Evolutionary conservation across 2,888 invertebrate genomes (phyloP).

Genomic region (Parnassius apollo): DNA sequence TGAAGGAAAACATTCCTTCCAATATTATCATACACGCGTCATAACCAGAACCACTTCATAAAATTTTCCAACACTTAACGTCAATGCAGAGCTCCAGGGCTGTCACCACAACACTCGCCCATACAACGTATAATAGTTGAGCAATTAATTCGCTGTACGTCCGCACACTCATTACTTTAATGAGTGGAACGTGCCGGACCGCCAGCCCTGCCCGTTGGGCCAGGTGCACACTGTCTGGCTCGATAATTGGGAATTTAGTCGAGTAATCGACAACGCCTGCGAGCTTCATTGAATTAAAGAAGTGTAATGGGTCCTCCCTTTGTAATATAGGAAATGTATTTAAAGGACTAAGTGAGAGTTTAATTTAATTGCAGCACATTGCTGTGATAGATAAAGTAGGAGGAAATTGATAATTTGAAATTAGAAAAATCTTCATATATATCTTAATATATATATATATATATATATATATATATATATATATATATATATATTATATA

Average conservation of each 20-base stretch:
- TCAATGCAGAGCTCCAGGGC: slow-evolving; percentile 20
- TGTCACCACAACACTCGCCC: slow-evolving; percentile 23
- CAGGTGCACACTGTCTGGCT: slow-evolving; percentile 21
- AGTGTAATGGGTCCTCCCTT: slow-evolving; percentile 24
- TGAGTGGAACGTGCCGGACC: slow-evolving; percentile 52
- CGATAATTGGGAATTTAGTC: slow-evolving; percentile 24
- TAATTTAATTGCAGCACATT: slow-evolving; percentile 18
- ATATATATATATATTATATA: no score
- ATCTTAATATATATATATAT: no score
- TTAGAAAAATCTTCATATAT: neutral
- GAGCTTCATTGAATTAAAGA: slow-evolving; percentile 27
- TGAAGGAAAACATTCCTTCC: no score
- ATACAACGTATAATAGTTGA: slow-evolving; percentile 38
- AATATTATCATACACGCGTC: neutral
- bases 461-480: no score
- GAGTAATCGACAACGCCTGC: slow-evolving; percentile 22
- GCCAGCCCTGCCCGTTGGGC: slow-evolving; percentile 36
- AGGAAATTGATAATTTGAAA: neutral
- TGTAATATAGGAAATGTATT: slow-evolving; percentile 23
- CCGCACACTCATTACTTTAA: slow-evolving; percentile 63
- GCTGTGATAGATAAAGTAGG: neutral
- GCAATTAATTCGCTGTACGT: slow-evolving; percentile 61
- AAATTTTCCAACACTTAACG: neutral
- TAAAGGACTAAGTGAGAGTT: slow-evolving; percentile 17
- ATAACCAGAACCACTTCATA: neutral